These are phyloP conservation scores for Muntiacus muntjak DNA, from an alignment of 2,113 vertebrate genomes.

Conservation along the genomic window DNA sequence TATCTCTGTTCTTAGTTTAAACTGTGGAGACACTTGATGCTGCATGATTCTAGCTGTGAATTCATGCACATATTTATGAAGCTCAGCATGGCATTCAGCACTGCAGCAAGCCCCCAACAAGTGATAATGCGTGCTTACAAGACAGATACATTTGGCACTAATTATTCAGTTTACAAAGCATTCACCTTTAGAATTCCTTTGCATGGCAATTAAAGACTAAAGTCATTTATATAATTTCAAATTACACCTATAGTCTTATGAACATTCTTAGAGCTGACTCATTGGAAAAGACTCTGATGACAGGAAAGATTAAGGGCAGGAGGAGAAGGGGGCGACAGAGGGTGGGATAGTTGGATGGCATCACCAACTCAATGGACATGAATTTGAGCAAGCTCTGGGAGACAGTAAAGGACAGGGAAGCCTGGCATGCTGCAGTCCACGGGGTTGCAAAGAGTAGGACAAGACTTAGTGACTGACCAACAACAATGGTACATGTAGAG, in stretches of 20 bases:
- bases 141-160: background rate
- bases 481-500: background rate
- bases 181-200: conserved; percentile 41
- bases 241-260: background rate
- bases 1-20: background rate
- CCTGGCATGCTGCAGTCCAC: background rate
- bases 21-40: background rate
- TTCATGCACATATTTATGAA: background rate
- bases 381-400: background rate
- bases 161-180: conserved; percentile 3
- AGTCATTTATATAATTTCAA: background rate
- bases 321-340: background rate
- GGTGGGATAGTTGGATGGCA: background rate
- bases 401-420: background rate
- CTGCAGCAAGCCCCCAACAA: background rate
- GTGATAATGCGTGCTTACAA: background rate
- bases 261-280: background rate
- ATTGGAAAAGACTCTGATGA: background rate
- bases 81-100: background rate
- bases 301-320: background rate
- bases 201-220: background rate
- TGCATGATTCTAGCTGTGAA: background rate
- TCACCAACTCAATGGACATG: background rate
- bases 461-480: background rate
- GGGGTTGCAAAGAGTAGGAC: background rate